Conservation (phyloP, 2,888 invertebrate species). For the Lypha dubia region DNA sequence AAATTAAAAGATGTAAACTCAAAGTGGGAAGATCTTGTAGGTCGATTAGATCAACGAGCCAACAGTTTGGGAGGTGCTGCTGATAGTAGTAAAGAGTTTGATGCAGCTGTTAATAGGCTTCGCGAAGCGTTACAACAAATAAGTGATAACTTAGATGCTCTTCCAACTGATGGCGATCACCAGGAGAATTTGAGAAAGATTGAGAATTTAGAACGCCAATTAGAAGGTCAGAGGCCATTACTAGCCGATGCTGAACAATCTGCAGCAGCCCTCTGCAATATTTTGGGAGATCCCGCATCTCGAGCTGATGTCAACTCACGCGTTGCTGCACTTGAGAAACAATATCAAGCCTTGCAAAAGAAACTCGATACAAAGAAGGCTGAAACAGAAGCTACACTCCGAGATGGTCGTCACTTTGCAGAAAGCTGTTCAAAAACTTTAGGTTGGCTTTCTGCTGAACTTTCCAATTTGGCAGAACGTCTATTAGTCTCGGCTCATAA, state of each 20-base stretch:
- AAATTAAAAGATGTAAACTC: conserved; percentile 89
- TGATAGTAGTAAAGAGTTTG: conserved; percentile 96
- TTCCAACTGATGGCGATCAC: conserved; percentile 91
- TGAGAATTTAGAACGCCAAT: conserved; percentile 92
- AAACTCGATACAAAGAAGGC: conserved; percentile 95
- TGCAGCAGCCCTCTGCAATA: conserved; percentile 93
- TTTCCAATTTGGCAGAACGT: conserved; percentile 89
- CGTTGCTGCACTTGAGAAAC: conserved; percentile 92
- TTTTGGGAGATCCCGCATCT: conserved; percentile 94
- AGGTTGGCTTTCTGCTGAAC: conserved; percentile 94
- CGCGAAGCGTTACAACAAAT: conserved; percentile 94
- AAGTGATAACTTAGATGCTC: conserved; percentile 92
- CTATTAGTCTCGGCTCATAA: conserved; percentile 94
- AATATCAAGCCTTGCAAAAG: conserved; percentile 94
- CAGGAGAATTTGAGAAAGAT: conserved; percentile 94
- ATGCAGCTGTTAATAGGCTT: conserved; percentile 92
- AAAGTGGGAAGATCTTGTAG: conserved; percentile 92
- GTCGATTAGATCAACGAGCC: conserved; percentile 93
- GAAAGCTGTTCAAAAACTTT: conserved; percentile 94
- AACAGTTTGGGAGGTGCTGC: conserved; percentile 94
- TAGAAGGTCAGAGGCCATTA: conserved; percentile 94
- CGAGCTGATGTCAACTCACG: conserved; percentile 95
- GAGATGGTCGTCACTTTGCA: conserved; percentile 95
- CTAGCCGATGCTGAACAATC: conserved; percentile 95
- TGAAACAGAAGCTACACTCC: conserved; percentile 92